phyloP scores from a whole-genome alignment of 2,888 invertebrate genomes.

The Dryococelus australis region DNA sequence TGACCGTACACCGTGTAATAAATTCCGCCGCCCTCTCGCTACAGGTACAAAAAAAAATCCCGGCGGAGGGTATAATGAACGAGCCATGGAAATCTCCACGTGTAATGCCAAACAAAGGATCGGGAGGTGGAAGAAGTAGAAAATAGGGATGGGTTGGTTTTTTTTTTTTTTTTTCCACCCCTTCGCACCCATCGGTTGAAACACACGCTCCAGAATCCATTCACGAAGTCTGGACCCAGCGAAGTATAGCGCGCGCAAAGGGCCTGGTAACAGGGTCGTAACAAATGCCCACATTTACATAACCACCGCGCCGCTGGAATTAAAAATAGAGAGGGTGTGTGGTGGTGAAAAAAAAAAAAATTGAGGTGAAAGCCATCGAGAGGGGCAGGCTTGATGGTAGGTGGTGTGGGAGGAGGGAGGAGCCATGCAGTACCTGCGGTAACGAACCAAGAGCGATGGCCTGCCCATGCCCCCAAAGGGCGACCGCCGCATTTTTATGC shows the following conservation, averaged over 20 bases:
- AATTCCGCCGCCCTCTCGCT: too few relatives aligned
- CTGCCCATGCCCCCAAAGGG: too few relatives aligned
- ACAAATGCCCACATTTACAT: conserved; percentile 3
- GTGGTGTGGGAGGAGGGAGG: too few relatives aligned
- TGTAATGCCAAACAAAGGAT: background rate
- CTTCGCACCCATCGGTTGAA: background rate
- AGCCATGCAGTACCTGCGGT: background rate
- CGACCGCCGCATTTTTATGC: background rate
- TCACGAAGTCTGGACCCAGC: background rate
- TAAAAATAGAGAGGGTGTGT: background rate
- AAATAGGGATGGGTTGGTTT: background rate
- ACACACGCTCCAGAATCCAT: background rate
- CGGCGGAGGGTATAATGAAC: too few relatives aligned
- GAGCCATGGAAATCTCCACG: background rate
- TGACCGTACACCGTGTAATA: too few relatives aligned
- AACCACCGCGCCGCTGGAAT: background rate
- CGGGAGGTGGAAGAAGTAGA: background rate
- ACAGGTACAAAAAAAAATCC: too few relatives aligned
- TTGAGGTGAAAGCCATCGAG: conserved; percentile 1
- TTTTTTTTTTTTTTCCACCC: too few relatives aligned
- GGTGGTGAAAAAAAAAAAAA: background rate
- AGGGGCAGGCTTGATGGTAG: background rate
- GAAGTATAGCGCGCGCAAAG: too few relatives aligned
- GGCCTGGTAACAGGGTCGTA: background rate
- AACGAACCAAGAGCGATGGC: background rate